phyloP scores from a whole-genome alignment of 2,113 vertebrate species.

The Athene cunicularia region DNA sequence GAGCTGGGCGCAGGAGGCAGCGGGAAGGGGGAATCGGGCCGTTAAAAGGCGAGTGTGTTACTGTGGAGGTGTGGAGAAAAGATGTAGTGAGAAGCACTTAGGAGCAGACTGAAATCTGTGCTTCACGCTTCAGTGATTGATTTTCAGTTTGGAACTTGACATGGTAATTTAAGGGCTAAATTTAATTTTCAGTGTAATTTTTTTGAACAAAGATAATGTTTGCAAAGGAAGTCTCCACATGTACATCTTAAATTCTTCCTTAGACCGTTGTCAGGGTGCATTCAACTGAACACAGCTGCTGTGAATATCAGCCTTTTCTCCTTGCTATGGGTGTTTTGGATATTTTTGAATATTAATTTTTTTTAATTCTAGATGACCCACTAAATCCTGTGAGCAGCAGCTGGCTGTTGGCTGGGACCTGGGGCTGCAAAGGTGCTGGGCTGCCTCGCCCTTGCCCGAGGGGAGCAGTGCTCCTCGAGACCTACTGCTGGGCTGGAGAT shows the following conservation, averaged over 20 bases:
- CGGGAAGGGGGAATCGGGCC: not conserved
- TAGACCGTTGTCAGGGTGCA: fast-evolving
- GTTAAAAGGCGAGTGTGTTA: not conserved
- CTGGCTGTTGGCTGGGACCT: not conserved
- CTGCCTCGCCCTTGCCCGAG: fast-evolving
- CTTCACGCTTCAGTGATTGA: not conserved
- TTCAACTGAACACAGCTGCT: not conserved
- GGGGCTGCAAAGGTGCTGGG: too few relatives aligned
- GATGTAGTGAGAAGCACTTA: not conserved
- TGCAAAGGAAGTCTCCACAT: not conserved
- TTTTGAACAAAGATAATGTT: not conserved
- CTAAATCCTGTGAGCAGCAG: not conserved
- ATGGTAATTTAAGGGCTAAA: not conserved
- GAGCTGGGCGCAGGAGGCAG: not conserved
- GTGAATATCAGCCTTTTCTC: not conserved
- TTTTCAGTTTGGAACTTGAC: not conserved
- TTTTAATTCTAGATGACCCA: not conserved
- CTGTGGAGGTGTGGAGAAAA: not conserved
- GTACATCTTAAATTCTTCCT: not conserved
- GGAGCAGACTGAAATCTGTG: not conserved
- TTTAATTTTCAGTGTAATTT: not conserved
- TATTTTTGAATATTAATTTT: not conserved
- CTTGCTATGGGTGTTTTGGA: not conserved
- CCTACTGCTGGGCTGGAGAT: not conserved
- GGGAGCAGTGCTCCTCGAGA: not conserved